Evolutionary conservation across 2,888 invertebrate species (phyloP), one percentile per base, ranked within the genome.

Genomic region (Pomacea canaliculata): DNA sequence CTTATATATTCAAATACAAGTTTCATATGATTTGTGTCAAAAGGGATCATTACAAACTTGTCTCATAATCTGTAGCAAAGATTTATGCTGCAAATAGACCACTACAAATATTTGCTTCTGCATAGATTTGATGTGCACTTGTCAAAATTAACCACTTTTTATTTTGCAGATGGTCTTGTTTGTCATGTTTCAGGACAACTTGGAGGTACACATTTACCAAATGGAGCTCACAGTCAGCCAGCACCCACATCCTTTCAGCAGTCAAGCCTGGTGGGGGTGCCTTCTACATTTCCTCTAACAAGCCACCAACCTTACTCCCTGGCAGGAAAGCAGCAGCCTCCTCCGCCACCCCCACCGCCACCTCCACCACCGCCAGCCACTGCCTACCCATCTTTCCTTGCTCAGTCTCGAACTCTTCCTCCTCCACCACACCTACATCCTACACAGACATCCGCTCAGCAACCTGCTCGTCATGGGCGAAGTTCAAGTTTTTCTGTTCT

Each of bases 401-500:
- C 69, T 69, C 69, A 74, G 48, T 74, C 74, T 48, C 69, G 48
- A 48, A 60, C 68, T 74, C 62, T 59, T 48, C 37, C 66, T 56
- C 80, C 76, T 0, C 78, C 77, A 5, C 77, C 79, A 19, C 79
- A 77, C n/a, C 74, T 77, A 9, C 76, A 78, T 23, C 76, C 71
- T n/a, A 69, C 71, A 7, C 67, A 63, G 9, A 67, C 66, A 63
- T 68, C 70, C 27, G 62, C 72, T 46, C 76, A 73, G n/a, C 78
- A 59, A 59, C 62, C 65, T 13, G 62, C 59, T 37, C 72, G 56
- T 46, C 62, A 19, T 46, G 74, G 68, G 46, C 74, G 68, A 0
- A 74, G 62, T 62, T 68, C 37, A 19, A 60, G 69, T 16, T 19
- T 69, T 5, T 62, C 74, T 19, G 66, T 56, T 46, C 68, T 27